A percentile compares a stretch with the other conserved stretches of the same genome.
Evolutionary conservation across 2,113 vertebrate species (phyloP).

Genomic region (Toxotes jaculatrix): DNA sequence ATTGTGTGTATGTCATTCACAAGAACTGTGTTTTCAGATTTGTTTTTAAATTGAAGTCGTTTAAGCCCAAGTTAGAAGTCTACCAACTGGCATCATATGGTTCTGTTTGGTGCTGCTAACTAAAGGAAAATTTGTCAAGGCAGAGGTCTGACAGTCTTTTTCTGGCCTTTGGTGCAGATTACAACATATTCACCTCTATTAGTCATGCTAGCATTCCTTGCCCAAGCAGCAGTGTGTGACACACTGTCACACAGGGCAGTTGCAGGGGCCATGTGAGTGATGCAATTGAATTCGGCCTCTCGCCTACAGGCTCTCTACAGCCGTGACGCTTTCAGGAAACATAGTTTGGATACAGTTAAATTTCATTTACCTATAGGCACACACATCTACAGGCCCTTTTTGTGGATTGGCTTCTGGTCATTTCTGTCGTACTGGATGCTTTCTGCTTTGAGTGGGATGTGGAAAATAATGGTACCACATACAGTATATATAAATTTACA

Average conservation of each 20-base stretch:
- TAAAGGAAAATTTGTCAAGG: neutral
- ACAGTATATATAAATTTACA: neutral
- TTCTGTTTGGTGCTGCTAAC: neutral
- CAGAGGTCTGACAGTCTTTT: constrained; percentile 1
- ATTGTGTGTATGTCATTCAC: neutral
- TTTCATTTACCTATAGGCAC: constrained; percentile 31
- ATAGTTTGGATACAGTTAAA: constrained; percentile 36
- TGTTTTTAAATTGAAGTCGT: neutral
- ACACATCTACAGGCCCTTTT: constrained; percentile 14
- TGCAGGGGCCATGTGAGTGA: constrained; percentile 27
- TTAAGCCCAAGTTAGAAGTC: neutral
- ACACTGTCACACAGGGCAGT: constrained; percentile 29
- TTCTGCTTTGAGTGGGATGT: constrained; percentile 4
- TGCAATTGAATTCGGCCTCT: constrained; percentile 31
- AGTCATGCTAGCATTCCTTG: constrained; percentile 32
- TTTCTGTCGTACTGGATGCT: neutral
- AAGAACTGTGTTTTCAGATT: neutral
- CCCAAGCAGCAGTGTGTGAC: constrained; percentile 13
- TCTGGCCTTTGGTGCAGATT: constrained; percentile 19
- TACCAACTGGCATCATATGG: neutral
- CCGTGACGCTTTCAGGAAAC: constrained; percentile 39
- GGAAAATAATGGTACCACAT: constrained; percentile 2
- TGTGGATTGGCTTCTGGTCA: constrained; percentile 29
- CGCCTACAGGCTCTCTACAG: constrained; percentile 20
- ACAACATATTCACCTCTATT: constrained; percentile 30